These are phyloP conservation scores for Copidosoma aretas DNA, from an alignment of 2,888 invertebrate genomes.

Conservation along the genomic window DNA sequence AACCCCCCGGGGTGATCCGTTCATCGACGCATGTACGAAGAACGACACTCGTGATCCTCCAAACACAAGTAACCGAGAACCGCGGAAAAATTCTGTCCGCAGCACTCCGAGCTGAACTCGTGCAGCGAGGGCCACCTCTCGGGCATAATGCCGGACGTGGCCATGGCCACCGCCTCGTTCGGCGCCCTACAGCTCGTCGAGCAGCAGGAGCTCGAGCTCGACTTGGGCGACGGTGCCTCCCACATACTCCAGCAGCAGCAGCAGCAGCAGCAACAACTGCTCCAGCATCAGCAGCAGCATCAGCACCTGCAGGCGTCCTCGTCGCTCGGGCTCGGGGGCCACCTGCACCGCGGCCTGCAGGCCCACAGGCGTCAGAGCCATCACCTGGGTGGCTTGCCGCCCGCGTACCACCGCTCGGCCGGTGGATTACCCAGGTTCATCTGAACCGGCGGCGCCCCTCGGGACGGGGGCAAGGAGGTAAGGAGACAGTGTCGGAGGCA, in stretches of 20 bases:
- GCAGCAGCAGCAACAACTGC: constrained; percentile 44
- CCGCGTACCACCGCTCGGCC: constrained; percentile 58
- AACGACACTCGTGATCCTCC: too few relatives aligned
- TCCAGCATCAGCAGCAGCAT: constrained; percentile 32
- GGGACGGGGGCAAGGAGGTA: too few relatives aligned
- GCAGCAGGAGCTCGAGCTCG: constrained; percentile 75
- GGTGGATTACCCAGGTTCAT: constrained; percentile 60
- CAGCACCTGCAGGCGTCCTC: constrained; percentile 50
- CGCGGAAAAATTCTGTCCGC: constrained; percentile 17
- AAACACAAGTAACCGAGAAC: too few relatives aligned
- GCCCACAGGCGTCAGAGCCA: constrained; percentile 59
- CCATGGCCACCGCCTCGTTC: constrained; percentile 84
- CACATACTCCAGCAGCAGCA: constrained; percentile 64
- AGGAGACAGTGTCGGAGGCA: too few relatives aligned
- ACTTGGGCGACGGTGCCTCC: constrained; percentile 84
- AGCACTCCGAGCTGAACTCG: constrained; percentile 66
- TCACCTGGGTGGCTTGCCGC: constrained; percentile 56
- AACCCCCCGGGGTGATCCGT: too few relatives aligned
- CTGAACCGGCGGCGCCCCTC: constrained; percentile 41
- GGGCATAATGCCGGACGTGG: constrained; percentile 90
- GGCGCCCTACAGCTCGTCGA: constrained; percentile 72
- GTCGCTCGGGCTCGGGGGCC: constrained; percentile 52
- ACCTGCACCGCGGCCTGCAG: constrained; percentile 52
- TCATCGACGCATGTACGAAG: too few relatives aligned
- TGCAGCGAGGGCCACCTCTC: constrained; percentile 76